Base-by-base conservation (phyloP, 1,140 invertebrate species). In the Leptonema lineaticorne region DNA sequence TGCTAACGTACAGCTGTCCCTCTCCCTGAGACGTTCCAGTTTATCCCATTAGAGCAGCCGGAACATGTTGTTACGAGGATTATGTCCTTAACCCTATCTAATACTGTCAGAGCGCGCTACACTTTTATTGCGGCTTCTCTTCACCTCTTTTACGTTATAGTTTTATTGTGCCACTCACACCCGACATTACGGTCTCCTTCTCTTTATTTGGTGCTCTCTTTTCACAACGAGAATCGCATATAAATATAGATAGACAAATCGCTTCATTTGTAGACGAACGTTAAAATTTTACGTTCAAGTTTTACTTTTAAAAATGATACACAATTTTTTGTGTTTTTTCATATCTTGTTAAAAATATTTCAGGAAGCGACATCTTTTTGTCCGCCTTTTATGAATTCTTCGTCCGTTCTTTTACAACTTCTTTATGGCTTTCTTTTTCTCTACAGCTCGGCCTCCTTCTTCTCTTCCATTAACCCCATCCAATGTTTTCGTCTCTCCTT, bases 41-140 rank as follows among this genome's bases (percentile, higher is more conserved):
- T 69, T 69, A 63, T 69, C 67, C 67, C 30, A 57, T 45, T 59
- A 58, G 66, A 59, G 46, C 59, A 30, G 59, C 37, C 67, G 60
- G 59, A 62, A 62, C 59, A 62, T 62, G 59, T 62, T 69, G 67
- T 64, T 69, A 69, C 67, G 50, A 58, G 67, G 67, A 69, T 69
- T 69, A 69, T 57, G 67, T 63, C 63, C 67, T 69, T 69, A 69
- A 63, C 63, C 60, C 59, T 57, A 63, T 63, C 67, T 69, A 69
- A 69, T 69, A 63, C 67, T 60, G 30, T 59, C 67, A 63, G 63
- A 69, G 67, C 67, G 67, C 60, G 33, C 59, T 69, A 69, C 67
- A 69, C 60, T 69, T 69, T 69, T 69, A 69, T 69, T 69, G 56
- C 67, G 48, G 50, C 67, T 60, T 58, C 67, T 53, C 46, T 9